A percentile compares a stretch with the other conserved stretches of the same genome.
These are phyloP conservation scores for Coreoperca whiteheadi DNA, from an alignment of 2,113 vertebrate genomes.

Conservation along the genomic window DNA sequence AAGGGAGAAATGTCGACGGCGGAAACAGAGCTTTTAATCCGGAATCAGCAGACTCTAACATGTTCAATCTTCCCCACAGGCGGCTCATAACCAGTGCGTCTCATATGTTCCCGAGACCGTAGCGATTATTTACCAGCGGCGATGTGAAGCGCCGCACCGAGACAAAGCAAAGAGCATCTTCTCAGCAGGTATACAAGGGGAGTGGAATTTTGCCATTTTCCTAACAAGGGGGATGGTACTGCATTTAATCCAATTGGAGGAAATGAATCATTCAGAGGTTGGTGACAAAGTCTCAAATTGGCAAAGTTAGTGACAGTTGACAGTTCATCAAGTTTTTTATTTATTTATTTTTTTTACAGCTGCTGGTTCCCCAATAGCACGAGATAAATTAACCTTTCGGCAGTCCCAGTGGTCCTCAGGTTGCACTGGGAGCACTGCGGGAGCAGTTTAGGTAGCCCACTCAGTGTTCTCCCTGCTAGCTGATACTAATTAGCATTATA, in stretches of 20 bases:
- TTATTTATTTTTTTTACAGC: conserved; percentile 46
- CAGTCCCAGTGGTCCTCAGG: conserved; percentile 11
- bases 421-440: conserved; percentile 1
- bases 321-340: conserved; percentile 59
- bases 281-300: conserved; percentile 46
- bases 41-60: no score
- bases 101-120: no score
- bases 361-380: conserved; percentile 49
- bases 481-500: conserved; percentile 25
- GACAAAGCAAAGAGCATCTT: no score
- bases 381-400: conserved; percentile 45
- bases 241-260: conserved; percentile 42
- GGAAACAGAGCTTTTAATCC: no score
- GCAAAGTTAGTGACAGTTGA: conserved; percentile 42
- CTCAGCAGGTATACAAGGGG: no score
- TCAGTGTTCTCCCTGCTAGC: not conserved
- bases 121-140: no score
- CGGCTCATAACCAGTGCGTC: no score
- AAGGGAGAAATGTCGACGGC: no score
- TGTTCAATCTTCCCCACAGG: no score
- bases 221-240: not conserved
- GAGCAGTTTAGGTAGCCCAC: not conserved
- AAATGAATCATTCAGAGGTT: conserved; percentile 42
- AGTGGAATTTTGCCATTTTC: no score
- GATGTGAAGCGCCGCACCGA: no score